These are phyloP conservation scores for Amniataba percoides DNA, from an alignment of 2,797 vertebrate species.

Conservation along the genomic window DNA sequence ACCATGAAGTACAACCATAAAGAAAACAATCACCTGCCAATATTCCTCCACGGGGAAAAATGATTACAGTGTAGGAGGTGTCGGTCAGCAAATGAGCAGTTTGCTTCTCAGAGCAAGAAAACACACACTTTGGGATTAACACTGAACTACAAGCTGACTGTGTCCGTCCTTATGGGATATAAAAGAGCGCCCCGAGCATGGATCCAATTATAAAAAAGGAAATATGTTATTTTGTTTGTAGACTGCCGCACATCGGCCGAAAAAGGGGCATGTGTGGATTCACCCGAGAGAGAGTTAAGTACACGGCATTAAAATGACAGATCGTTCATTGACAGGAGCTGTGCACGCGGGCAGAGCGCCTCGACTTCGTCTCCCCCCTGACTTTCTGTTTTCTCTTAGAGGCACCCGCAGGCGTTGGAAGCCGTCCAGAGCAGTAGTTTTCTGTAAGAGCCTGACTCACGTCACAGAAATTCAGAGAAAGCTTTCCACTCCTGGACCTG, in stretches of 20 bases:
- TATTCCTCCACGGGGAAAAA: constrained; percentile 44
- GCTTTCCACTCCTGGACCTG: constrained; percentile 25
- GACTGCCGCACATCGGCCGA: constrained; percentile 8
- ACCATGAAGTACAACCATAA: constrained; percentile 38
- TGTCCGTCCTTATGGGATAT: background rate
- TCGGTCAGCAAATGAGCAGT: constrained; percentile 40
- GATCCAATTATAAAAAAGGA: constrained; percentile 24
- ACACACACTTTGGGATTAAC: constrained; percentile 50
- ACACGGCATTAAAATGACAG: constrained; percentile 15
- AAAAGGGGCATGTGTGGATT: background rate
- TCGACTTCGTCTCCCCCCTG: constrained; percentile 8
- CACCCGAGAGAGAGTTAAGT: background rate
- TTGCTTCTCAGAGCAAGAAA: constrained; percentile 28
- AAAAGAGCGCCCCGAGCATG: background rate
- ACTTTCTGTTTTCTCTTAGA: constrained; percentile 45
- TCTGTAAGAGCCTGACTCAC: constrained; percentile 33
- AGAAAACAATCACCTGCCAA: constrained; percentile 52
- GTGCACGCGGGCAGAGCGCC: background rate
- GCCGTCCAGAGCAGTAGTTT: constrained; percentile 52
- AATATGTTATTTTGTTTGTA: constrained; percentile 24
- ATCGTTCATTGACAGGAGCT: constrained; percentile 16
- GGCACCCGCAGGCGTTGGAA: constrained; percentile 44
- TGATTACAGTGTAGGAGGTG: constrained; percentile 47
- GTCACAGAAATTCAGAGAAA: constrained; percentile 26
- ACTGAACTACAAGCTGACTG: constrained; percentile 24